Conservation (phyloP, 2,113 vertebrate species). For the Procavia capensis region DNA sequence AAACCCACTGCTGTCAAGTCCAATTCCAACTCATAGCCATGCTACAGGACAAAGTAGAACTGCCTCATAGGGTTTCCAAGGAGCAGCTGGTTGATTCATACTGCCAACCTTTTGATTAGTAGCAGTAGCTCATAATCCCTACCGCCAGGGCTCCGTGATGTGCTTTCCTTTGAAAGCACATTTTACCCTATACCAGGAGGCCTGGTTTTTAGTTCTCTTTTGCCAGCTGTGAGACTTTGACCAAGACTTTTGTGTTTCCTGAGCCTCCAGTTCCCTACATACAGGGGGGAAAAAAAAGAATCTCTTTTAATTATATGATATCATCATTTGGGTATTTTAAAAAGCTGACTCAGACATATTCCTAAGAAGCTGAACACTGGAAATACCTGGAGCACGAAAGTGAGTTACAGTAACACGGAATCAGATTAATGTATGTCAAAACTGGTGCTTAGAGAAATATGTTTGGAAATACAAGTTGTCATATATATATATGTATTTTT, state of each 20-base stretch:
- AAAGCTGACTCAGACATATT: not conserved
- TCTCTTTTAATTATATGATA: not conserved
- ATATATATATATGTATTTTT: conserved; percentile 23
- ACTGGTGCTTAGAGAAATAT: conserved; percentile 32
- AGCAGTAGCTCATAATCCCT: no score
- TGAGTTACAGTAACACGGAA: conserved; percentile 20
- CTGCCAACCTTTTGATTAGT: no score
- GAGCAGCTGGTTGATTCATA: no score
- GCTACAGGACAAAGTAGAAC: no score
- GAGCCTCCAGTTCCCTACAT: conserved; percentile 22
- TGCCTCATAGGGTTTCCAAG: no score
- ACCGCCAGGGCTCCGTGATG: no score
- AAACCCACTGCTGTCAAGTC: no score
- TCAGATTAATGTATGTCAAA: conserved; percentile 44
- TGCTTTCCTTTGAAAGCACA: no score
- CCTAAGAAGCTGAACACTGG: conserved; percentile 1
- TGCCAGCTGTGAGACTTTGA: not conserved
- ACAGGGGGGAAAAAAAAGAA: not conserved
- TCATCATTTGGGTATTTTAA: conserved; percentile 9
- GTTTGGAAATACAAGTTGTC: conserved; percentile 30
- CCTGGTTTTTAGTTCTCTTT: not conserved
- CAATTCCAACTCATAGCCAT: no score
- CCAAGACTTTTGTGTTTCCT: not conserved
- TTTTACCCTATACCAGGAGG: not conserved
- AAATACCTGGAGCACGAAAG: conserved; percentile 34